Conservation (phyloP, 2,888 invertebrate species). For the Andrena dorsata region DNA sequence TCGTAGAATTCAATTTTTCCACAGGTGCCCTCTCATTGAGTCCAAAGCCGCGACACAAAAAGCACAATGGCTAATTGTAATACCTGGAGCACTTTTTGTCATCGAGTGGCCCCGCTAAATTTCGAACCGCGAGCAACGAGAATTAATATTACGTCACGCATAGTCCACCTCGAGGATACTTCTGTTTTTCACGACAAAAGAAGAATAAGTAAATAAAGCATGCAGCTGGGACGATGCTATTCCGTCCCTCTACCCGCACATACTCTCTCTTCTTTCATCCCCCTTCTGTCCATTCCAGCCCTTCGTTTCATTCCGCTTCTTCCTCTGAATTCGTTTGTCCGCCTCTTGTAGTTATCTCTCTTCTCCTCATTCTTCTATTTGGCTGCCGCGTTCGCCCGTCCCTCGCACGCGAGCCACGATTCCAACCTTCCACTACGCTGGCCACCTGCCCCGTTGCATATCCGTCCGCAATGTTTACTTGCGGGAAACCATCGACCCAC, state of each 20-base stretch:
- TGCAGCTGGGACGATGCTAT: conserved; percentile 20
- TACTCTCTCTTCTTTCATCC: not conserved
- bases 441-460: conserved; percentile 53
- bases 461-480: conserved; percentile 67
- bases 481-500: conserved; percentile 70
- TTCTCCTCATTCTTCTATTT: conserved; percentile 8
- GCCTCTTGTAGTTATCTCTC: not conserved
- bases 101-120: conserved; percentile 11
- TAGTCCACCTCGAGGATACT: conserved; percentile 25
- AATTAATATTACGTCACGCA: conserved; percentile 49
- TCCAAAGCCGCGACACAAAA: not conserved
- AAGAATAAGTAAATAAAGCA: conserved; percentile 56
- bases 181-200: conserved; percentile 27
- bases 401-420: conserved; percentile 19
- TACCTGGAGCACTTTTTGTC: conserved; percentile 7
- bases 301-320: not conserved
- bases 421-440: conserved; percentile 43
- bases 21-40: not conserved
- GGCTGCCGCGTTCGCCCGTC: not conserved
- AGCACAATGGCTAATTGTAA: conserved; percentile 29
- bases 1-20: not conserved
- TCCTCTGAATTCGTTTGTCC: not conserved
- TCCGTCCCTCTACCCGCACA: not conserved
- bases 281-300: not conserved
- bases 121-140: conserved; percentile 9